Evolutionary conservation across 2,888 invertebrate genomes (phyloP).

Genomic region (Agelastica alni): DNA sequence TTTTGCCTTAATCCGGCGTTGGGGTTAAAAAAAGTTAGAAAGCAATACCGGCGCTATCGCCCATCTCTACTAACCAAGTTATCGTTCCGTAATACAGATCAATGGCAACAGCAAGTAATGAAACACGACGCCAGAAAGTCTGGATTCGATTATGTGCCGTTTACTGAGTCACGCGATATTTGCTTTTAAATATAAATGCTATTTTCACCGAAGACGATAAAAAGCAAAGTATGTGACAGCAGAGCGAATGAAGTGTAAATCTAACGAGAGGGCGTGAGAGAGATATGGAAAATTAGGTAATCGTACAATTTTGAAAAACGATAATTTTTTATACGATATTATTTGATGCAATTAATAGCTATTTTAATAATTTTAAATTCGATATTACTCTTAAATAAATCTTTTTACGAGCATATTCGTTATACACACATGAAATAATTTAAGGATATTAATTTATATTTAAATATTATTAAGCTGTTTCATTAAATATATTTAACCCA

Average conservation of each 20-base stretch:
- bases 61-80: conserved; percentile 15
- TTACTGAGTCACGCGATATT: conserved; percentile 38
- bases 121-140: conserved; percentile 41
- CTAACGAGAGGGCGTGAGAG: conserved; percentile 8
- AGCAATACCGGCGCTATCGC: no score
- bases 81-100: conserved; percentile 25
- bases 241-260: conserved; percentile 19
- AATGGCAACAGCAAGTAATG: conserved; percentile 30
- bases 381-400: no score
- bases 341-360: no score
- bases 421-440: no score
- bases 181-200: conserved; percentile 30
- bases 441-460: no score
- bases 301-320: conserved; percentile 3
- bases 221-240: conserved; percentile 16
- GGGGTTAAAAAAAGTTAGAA: no score
- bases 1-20: no score
- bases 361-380: no score
- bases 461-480: no score
- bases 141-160: conserved; percentile 39
- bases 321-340: not conserved
- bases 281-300: conserved; percentile 20
- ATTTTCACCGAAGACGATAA: conserved; percentile 22
- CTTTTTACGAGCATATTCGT: no score
- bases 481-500: no score